Evolutionary conservation across 23 tunicate species (phyloP).

Genomic region (Clavelina lepadiformis): DNA sequence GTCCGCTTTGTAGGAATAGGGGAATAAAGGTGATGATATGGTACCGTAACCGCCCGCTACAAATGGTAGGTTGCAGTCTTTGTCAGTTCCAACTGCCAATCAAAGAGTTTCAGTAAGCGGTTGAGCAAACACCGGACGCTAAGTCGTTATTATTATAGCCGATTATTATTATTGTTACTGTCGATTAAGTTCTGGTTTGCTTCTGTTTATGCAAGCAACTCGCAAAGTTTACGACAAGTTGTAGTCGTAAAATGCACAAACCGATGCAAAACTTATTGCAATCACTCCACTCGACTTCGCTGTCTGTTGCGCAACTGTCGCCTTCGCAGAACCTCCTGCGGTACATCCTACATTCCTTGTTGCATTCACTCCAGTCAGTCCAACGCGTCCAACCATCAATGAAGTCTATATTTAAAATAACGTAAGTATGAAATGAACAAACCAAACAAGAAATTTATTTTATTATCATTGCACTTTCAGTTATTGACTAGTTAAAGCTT

Average conservation of each 20-base stretch:
- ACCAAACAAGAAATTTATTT: too few species aligned
- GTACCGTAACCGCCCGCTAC: constrained; percentile 19
- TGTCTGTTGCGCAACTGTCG: constrained; percentile 26
- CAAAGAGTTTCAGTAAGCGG: too few species aligned
- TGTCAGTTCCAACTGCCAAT: constrained; percentile 59
- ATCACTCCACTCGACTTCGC: constrained; percentile 12
- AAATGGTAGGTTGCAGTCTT: constrained; percentile 38
- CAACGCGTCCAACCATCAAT: constrained; percentile 52
- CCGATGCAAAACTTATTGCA: constrained; percentile 50
- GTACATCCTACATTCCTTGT: constrained; percentile 38
- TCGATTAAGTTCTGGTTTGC: too few species aligned
- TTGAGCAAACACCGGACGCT: too few species aligned
- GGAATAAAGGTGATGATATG: constrained; percentile 66
- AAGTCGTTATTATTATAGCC: too few species aligned
- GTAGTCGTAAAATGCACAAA: neutral
- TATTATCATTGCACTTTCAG: too few species aligned
- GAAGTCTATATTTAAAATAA: too few species aligned
- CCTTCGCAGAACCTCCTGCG: constrained; percentile 66
- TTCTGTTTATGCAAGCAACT: too few species aligned
- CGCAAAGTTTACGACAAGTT: too few species aligned
- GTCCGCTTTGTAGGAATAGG: constrained; percentile 62
- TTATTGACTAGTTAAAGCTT: too few species aligned
- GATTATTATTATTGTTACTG: too few species aligned
- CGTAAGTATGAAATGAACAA: too few species aligned
- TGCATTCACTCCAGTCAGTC: constrained; percentile 68